Base-by-base conservation (phyloP, 2,888 invertebrate species). In the Lacanobia oleracea region DNA sequence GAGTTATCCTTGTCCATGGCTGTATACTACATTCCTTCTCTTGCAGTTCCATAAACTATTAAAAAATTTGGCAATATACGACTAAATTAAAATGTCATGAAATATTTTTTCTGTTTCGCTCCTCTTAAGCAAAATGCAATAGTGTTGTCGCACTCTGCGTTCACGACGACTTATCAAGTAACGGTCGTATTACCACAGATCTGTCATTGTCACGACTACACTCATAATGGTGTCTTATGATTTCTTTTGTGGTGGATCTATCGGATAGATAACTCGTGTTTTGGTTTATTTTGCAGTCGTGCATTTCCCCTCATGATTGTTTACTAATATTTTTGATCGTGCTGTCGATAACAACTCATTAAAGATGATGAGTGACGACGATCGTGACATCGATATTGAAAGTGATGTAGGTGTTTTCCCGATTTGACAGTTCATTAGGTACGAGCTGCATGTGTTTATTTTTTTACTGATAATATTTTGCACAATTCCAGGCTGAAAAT, bases 361-460 rank as follows among this genome's bases (percentile, higher is more conserved):
- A 86, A 92, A 89, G 83, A 95, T 94, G 94, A 99, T 99, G 98
- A 99, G 99, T 94, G 99, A 99, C 96, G 99, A 99, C 95, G 99
- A 99, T 94, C 97, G 98, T 90, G 99, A 99, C 94, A 98, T 99
- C 94, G 99, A 99, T 94, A 98, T 98, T 91, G 98, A 99, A 96
- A 99, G 99, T 96, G 99, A 99, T 96, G 99, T 99, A 97, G 97
- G 98, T 97, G 88, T 90, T 87, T 88, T 86, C 87, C 80, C 70
- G 72, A 78, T 87, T 88, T 88, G 90, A 88, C 86, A 85, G 87
- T 83, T 85, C 66, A 75, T 37, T 77, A 77, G 72, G 68, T 85
- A 82, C 57, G 70, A 72, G 73, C 56, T 76, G 57, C 77, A 76
- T 89, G 33, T 33, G 89, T 90, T 88, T 89, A 88, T 87, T 89